Evolutionary conservation across 1,140 invertebrate species (phyloP), one percentile per base, ranked within the genome.

Genomic region (Apis laboriosa): DNA sequence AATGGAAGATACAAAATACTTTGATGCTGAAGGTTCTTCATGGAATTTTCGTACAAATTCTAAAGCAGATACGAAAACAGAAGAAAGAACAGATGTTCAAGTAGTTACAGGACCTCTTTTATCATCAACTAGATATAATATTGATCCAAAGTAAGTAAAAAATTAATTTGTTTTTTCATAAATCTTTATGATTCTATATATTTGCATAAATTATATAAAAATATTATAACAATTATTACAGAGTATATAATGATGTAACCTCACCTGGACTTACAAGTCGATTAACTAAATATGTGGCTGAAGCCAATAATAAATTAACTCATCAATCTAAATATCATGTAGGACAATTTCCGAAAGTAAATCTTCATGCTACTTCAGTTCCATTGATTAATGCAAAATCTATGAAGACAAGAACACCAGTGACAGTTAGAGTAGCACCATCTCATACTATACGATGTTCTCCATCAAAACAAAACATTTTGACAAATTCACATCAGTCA

Each of bases 301-400:
- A 94, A 86, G 90, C 92, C 5, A 92, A 88, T 55, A 90, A 63
- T 49, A 94, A 91, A 79, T 86, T 94, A 66, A 92, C 87, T 11
- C 92, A 92, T 86, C 93, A 94, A 34, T 89, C 92, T 9, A 93
- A 93, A 24, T 94, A 94, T 71, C 86, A 89, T 13, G 80, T 90
- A 12, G 93, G 93, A 2, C 93, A 94, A 61, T 94, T 94, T 90
- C 94, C 93, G 34, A 92, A 92, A 84, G 90, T 94, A 21, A 94
- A 94, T 89, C 84, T 94, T 9, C 82, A 92, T 66, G 90, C 91
- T 12, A 93, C 84, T 88, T 91, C 93, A n/a, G 85, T 84, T 21
- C 94, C 94, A n/a, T 9, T 93, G 34, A 83, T 94, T 56, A 93
- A 91, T 73, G 76, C 90, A 1, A 93, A 91, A 77, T 76, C 76